Conservation (phyloP, 2,888 invertebrate species). For the Pantelozetes paolii region DNA sequence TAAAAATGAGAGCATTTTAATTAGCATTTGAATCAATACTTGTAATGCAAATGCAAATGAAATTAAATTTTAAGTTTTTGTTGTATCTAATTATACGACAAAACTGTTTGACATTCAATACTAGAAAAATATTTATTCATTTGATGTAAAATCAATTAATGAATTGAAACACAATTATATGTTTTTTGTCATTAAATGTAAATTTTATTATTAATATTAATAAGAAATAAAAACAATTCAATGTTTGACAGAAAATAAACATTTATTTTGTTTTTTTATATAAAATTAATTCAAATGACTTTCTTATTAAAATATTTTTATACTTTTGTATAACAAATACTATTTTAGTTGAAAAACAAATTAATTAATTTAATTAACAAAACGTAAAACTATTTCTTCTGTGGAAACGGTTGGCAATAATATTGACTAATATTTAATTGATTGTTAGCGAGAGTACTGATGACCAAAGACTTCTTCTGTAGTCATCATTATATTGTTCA, state of each 20-base stretch:
- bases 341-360: background rate
- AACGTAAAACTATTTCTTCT: background rate
- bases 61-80: no score
- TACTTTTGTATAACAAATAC: background rate
- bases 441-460: background rate
- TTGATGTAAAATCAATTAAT: background rate
- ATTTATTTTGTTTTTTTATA: background rate
- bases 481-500: constrained; percentile 25
- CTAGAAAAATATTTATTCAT: background rate
- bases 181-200: background rate
- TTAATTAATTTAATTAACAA: constrained; percentile 10
- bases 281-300: background rate
- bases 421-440: constrained; percentile 15
- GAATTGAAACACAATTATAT: background rate
- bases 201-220: background rate
- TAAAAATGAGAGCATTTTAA: background rate
- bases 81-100: background rate
- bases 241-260: background rate
- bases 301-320: background rate
- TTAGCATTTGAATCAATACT: background rate
- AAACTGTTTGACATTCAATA: background rate
- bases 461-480: constrained; percentile 19
- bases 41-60: background rate
- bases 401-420: background rate
- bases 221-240: background rate